Percentiles rank a stretch among this genome's conserved stretches.
These are phyloP conservation scores for Synergus itoensis DNA, from an alignment of 2,888 invertebrate genomes.

Conservation along the genomic window DNA sequence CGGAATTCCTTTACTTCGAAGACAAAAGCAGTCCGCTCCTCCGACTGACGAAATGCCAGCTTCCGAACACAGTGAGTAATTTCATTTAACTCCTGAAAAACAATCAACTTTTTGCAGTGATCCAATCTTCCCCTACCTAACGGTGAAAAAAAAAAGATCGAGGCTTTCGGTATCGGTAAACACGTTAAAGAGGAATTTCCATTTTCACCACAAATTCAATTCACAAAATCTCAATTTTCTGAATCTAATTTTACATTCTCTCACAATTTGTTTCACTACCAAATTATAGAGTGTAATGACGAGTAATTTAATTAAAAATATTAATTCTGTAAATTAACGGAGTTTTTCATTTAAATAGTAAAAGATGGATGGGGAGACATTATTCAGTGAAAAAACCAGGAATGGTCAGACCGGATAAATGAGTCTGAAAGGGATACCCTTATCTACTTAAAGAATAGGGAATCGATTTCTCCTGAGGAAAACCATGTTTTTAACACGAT, in stretches of 20 bases:
- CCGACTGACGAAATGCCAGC: slow-evolving; percentile 80
- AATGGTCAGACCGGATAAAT: background rate
- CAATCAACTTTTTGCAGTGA: background rate
- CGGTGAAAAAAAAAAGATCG: slow-evolving; percentile 6
- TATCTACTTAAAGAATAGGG: background rate
- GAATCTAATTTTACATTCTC: background rate
- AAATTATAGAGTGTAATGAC: background rate
- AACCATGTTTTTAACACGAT: background rate
- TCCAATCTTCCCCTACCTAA: slow-evolving; percentile 3
- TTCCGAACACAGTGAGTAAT: slow-evolving; percentile 91
- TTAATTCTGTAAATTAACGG: background rate
- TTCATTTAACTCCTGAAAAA: background rate
- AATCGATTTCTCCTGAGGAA: background rate
- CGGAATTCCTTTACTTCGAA: slow-evolving; percentile 83
- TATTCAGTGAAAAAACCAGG: background rate
- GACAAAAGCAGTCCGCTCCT: slow-evolving; percentile 92
- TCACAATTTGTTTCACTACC: background rate
- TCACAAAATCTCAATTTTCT: background rate
- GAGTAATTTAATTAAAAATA: too few species aligned
- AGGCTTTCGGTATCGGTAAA: slow-evolving; percentile 9
- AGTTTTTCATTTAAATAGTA: background rate
- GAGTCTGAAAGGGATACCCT: background rate
- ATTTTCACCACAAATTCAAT: background rate
- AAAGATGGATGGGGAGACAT: background rate
- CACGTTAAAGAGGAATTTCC: background rate